phyloP scores from a whole-genome alignment of 2,888 invertebrate genomes.

The Lasioglossum villosulum region DNA sequence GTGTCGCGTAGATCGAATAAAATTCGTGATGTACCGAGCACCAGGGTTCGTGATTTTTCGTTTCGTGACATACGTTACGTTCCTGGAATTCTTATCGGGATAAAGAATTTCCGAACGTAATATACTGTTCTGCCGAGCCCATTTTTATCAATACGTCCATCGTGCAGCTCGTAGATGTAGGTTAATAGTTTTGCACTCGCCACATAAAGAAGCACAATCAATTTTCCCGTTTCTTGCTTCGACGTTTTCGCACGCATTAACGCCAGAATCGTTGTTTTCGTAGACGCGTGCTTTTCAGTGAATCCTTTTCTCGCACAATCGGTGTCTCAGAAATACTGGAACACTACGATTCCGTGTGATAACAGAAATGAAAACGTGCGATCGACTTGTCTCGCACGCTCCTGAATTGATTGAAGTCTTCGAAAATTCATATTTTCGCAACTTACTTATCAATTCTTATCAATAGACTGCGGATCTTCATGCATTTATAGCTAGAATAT shows the following conservation, averaged over 20 bases:
- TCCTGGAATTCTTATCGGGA: slow-evolving; percentile 54
- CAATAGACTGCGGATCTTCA: too few species aligned
- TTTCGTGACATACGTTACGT: slow-evolving; percentile 44
- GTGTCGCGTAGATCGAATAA: neutral
- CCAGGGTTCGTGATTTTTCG: slow-evolving; percentile 15
- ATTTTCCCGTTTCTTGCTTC: slow-evolving; percentile 22
- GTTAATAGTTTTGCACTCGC: slow-evolving; percentile 65
- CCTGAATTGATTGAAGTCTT: too few species aligned
- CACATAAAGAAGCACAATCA: slow-evolving; percentile 47
- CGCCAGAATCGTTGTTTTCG: neutral
- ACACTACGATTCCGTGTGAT: too few species aligned
- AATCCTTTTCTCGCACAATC: neutral
- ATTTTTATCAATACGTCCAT: slow-evolving; percentile 65
- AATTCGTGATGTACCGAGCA: neutral
- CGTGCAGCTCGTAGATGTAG: slow-evolving; percentile 53
- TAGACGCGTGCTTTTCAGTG: neutral
- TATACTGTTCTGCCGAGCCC: slow-evolving; percentile 41
- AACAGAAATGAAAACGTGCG: too few species aligned
- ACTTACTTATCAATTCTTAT: too few species aligned
- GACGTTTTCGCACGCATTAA: neutral
- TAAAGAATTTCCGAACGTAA: slow-evolving; percentile 58
- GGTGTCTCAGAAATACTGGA: neutral
- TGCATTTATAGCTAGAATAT: too few species aligned
- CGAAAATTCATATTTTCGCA: too few species aligned
- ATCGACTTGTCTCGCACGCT: too few species aligned